Evolutionary conservation across 2,113 vertebrate species (phyloP).

Genomic region (Jacana jacana): DNA sequence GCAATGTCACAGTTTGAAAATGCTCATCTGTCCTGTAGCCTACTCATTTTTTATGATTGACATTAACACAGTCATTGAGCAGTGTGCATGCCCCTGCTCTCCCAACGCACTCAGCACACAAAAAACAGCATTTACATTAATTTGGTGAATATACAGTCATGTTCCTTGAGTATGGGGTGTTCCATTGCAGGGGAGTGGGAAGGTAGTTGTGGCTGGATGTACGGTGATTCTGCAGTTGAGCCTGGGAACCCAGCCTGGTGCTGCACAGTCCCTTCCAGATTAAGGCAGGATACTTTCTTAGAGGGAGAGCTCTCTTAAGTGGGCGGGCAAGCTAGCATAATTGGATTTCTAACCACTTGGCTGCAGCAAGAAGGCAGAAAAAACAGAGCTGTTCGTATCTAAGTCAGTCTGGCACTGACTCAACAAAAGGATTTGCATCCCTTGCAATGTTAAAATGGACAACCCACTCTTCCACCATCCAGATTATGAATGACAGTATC

Average conservation of each 20-base stretch:
- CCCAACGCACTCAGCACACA: background rate
- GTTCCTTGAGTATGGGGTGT: background rate
- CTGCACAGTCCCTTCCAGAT: background rate
- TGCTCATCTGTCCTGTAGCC: slow-evolving; percentile 17
- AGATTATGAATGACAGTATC: background rate
- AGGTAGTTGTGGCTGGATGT: background rate
- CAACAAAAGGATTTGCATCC: background rate
- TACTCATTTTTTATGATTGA: background rate
- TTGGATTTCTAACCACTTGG: background rate
- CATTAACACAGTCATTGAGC: background rate
- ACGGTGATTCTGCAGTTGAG: background rate
- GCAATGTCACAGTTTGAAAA: slow-evolving; percentile 36
- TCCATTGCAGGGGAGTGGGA: background rate
- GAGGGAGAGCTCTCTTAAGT: background rate
- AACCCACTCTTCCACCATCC: background rate
- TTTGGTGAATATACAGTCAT: background rate
- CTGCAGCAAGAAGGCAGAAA: background rate
- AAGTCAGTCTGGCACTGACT: background rate
- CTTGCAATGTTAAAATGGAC: background rate
- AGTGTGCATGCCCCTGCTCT: background rate
- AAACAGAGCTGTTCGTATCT: background rate
- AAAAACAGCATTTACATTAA: background rate
- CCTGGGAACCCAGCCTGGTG: background rate
- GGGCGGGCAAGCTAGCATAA: background rate
- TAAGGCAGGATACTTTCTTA: background rate